Evolutionary conservation across 2,113 vertebrate genomes (phyloP).

Genomic region (Scolopax mira): DNA sequence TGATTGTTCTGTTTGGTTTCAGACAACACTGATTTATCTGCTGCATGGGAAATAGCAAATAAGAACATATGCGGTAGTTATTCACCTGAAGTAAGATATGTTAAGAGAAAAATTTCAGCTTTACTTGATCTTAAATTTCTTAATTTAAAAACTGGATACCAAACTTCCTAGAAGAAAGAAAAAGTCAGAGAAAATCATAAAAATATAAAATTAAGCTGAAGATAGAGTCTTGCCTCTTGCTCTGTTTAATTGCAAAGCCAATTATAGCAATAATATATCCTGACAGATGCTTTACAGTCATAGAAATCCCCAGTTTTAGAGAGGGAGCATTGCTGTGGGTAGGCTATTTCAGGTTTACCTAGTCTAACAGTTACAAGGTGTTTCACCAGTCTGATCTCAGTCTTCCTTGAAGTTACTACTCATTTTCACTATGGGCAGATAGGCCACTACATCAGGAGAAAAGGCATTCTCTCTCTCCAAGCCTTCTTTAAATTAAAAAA

Average conservation of each 20-base stretch:
- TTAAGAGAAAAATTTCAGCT: background rate
- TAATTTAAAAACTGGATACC: background rate
- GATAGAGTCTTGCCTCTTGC: background rate
- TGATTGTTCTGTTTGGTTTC: background rate
- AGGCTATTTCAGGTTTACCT: background rate
- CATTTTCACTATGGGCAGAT: background rate
- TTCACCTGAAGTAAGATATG: background rate
- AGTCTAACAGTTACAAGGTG: background rate
- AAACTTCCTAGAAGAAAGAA: background rate
- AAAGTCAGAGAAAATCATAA: background rate
- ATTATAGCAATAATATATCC: background rate
- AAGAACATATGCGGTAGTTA: background rate
- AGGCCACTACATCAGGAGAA: background rate
- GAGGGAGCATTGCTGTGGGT: background rate
- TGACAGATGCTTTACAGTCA: background rate
- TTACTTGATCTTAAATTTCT: background rate
- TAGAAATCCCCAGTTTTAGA: background rate
- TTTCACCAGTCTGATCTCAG: background rate
- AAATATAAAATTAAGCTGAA: background rate
- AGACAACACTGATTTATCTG: background rate
- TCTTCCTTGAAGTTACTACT: background rate
- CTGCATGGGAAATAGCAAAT: conserved; percentile 18
- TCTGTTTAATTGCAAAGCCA: background rate
- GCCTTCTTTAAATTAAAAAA: background rate
- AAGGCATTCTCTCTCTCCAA: background rate